Percentiles rank a stretch among this genome's conserved stretches.
phyloP scores from a whole-genome alignment of 92 coral and sea anemone genomes.

The Desmophyllum pertusum region DNA sequence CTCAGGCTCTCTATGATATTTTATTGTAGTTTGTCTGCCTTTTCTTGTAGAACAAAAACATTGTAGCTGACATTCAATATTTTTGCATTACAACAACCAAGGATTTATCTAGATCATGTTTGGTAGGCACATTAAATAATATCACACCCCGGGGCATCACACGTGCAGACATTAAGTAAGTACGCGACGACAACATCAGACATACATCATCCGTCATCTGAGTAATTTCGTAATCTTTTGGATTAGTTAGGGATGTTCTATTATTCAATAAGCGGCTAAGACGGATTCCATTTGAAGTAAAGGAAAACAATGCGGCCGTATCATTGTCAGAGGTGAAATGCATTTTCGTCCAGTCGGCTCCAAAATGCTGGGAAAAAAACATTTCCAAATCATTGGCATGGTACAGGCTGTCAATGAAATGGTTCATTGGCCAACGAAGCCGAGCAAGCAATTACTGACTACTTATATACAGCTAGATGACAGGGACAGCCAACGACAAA shows the following conservation, averaged over 20 bases:
- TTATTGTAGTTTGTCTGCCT: not conserved
- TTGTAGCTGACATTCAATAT: not conserved
- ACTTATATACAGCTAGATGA: not conserved
- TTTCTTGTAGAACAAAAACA: not conserved
- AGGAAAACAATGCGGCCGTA: not conserved
- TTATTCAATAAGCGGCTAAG: not conserved
- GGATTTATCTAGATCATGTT: not conserved
- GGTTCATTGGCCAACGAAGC: not conserved
- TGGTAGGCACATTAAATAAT: not conserved
- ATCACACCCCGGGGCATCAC: conserved; percentile 1
- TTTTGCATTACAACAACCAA: not conserved
- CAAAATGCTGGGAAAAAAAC: not conserved
- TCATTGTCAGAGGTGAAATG: not conserved
- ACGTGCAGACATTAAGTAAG: conserved; percentile 24
- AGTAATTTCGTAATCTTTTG: not conserved
- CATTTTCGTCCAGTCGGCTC: not conserved
- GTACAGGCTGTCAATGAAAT: not conserved
- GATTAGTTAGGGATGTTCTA: not conserved
- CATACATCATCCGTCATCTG: not conserved
- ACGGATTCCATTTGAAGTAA: not conserved
- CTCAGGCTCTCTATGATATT: not conserved
- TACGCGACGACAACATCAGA: conserved; percentile 24
- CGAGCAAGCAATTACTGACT: not conserved
- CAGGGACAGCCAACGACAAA: no score
- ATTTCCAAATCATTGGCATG: not conserved